A percentile compares a stretch with the other conserved stretches of the same genome.
Evolutionary conservation across 2,888 invertebrate genomes (phyloP).

Genomic region (Leptura quadrifasciata): DNA sequence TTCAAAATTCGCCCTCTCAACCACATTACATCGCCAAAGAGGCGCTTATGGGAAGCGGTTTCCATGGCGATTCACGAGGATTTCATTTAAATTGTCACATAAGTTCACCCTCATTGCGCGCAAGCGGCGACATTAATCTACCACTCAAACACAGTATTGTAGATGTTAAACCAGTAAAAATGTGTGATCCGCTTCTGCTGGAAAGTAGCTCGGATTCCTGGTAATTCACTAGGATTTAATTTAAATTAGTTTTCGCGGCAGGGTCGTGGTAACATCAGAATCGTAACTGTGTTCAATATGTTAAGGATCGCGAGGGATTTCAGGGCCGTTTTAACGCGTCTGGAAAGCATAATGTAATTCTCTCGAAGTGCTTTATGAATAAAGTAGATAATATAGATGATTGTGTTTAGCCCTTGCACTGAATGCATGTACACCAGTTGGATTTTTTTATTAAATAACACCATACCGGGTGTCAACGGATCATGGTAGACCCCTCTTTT

Average conservation of each 20-base stretch:
- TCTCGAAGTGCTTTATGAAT: conserved; percentile 43
- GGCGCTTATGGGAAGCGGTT: conserved; percentile 61
- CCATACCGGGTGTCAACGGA: no score
- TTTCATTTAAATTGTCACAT: conserved; percentile 72
- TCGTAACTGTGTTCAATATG: conserved; percentile 69
- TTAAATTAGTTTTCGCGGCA: conserved; percentile 81
- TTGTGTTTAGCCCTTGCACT: conserved; percentile 1
- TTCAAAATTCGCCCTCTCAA: background rate
- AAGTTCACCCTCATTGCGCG: background rate
- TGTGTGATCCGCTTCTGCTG: conserved; percentile 46
- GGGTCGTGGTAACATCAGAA: conserved; percentile 69
- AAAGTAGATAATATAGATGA: conserved; percentile 43
- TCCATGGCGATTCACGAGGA: conserved; percentile 73
- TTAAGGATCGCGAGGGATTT: conserved; percentile 58
- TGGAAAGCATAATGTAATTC: conserved; percentile 50
- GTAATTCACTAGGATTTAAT: conserved; percentile 86
- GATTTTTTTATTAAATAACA: background rate
- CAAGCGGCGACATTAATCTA: conserved; percentile 9
- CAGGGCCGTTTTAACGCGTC: conserved; percentile 57
- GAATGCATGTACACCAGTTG: background rate
- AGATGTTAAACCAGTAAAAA: background rate
- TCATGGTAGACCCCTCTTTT: no score
- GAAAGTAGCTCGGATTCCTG: conserved; percentile 64
- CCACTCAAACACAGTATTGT: background rate
- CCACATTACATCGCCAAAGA: conserved; percentile 49